Base-by-base conservation (phyloP, 1,140 invertebrate genomes). In the Zeugodacus cucurbitae region DNA sequence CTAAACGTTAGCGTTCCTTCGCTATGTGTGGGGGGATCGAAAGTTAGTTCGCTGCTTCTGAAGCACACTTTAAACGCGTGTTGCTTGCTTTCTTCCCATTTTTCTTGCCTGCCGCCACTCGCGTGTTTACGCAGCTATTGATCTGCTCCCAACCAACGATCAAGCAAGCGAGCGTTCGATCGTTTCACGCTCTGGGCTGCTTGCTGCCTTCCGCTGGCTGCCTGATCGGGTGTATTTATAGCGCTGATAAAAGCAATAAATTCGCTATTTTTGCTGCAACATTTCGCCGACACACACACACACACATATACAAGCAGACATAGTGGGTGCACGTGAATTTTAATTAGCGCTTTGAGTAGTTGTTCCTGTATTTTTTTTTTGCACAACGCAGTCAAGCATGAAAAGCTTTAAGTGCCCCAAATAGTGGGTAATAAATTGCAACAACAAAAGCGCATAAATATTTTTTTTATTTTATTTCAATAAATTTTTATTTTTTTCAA, bases 391-490 rank as follows among this genome's bases (percentile, higher is more conserved):
- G 22, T 82, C 41, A 48, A 82, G 74, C 74, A 34, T 48, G 22
- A 82, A 82, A 44, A 48, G 44, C n/a, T 26, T 41, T 11, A 82
- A 82, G 41, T 74, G 74, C 74, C 70, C 70, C 70, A 78, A 78
- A 78, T 78, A 20, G 37, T 41, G 20, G 20, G 8, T 82, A 82
- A 82, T 82, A 82, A 82, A 82, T 20, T 41, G 44, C 20, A 82
- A 82, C 22, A 82, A 62, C 22, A 62, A 62, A 62, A 26, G n/a
- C n/a, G 26, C 26, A 29, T 70, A 14, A 70, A 70, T 70, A 14
- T 34, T 70, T 70, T 37, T 34, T 2, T 29, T 70, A 10, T 14
- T 20, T n/a, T n/a, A 6, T n/a, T 26, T 11, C 22, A 62, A 62
- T n/a, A 54, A 54, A 54, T 54, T 0, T 26, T 3, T 26, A 26